phyloP scores from a whole-genome alignment of 2,888 invertebrate species.

The Melanargia galathea region DNA sequence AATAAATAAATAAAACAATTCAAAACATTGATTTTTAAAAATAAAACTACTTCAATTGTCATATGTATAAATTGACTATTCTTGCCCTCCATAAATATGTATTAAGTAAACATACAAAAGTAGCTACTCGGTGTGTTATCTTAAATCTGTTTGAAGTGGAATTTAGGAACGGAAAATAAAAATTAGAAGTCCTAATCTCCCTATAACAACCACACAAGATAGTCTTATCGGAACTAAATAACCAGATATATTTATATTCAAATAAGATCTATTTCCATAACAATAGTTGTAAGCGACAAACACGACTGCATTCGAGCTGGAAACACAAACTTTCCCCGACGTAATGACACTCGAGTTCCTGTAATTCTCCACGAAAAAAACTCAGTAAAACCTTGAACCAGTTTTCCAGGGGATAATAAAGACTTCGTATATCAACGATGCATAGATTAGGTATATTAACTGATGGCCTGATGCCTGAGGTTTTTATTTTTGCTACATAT shows the following conservation, averaged over 20 bases:
- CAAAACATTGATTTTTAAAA: conserved; percentile 13
- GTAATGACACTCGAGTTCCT: conserved; percentile 52
- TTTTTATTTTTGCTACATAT: background rate
- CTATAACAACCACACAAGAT: conserved; percentile 30
- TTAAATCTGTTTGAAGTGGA: background rate
- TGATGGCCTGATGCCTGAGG: background rate
- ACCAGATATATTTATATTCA: conserved; percentile 54
- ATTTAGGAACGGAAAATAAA: background rate
- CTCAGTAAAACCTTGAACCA: conserved; percentile 12
- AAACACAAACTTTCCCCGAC: conserved; percentile 52
- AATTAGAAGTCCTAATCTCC: background rate
- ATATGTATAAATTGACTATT: background rate
- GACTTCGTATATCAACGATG: background rate
- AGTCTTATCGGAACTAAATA: conserved; percentile 45
- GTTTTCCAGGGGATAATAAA: conserved; percentile 11
- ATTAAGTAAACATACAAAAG: background rate
- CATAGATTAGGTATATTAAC: background rate
- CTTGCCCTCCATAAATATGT: background rate
- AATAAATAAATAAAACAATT: too few species aligned
- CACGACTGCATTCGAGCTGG: conserved; percentile 42
- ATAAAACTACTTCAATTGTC: background rate
- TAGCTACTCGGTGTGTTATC: background rate
- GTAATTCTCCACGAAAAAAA: conserved; percentile 8
- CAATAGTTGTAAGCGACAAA: conserved; percentile 60
- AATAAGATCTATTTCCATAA: conserved; percentile 61